Base-by-base conservation (phyloP, 2,797 vertebrate genomes). In the Spatula versicolor region DNA sequence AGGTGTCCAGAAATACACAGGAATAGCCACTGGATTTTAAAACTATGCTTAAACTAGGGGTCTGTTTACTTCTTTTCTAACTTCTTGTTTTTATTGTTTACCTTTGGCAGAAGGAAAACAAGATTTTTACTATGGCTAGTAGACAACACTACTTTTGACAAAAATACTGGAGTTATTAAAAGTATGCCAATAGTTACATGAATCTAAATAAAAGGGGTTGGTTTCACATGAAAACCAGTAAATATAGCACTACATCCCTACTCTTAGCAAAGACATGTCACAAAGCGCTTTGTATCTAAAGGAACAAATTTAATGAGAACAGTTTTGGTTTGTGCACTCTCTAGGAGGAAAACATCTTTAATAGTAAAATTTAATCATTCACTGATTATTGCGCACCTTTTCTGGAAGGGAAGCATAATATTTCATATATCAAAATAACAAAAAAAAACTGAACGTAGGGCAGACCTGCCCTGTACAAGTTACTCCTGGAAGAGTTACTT, bases 291-390 rank as follows among this genome's bases (percentile, higher is more conserved):
- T 58, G 1, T 67, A 55, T 12, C 48, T 76, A 2, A 88, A 76
- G 30, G 33, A 93, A 91, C 11, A 83, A 69, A 48, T 7, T 17
- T 7, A 46, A 62, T 9, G 9, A 69, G 21, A 76, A 22, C 37
- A 69, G 50, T 60, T 71, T 45, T 78, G 59, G 7, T 50, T 72
- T 83, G 26, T 59, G 28, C 12, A 55, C 26, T n/a, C 13, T 59
- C 31, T 56, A 35, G 6, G 30, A 39, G 72, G 60, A 75, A 92
- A 83, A 37, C 6, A 63, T 28, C 31, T 82, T 52, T 43, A 83
- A 67, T 86, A 95, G 55, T 35, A 85, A 17, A 96, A 41, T 92
- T 60, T 45, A 80, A 25, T 80, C 72, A 86, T 56, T 92, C 77
- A 81, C 16, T 88, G 8, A 72, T 23, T 90, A 54, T 9, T 37